phyloP scores from a whole-genome alignment of 2,888 invertebrate species.

The Phortica magna region DNA sequence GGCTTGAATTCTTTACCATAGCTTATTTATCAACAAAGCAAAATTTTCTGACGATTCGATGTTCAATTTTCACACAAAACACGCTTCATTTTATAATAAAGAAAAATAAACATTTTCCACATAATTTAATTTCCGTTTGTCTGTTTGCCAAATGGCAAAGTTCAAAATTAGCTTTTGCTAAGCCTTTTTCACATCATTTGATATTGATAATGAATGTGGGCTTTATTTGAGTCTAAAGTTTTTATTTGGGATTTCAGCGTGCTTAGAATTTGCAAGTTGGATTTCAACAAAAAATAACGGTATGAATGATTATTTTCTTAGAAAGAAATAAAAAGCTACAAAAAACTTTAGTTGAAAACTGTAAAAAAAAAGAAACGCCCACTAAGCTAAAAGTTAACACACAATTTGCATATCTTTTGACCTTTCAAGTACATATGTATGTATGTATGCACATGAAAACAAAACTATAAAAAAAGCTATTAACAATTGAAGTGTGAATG shows the following conservation, averaged over 20 bases:
- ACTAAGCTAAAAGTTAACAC: too few relatives aligned
- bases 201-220: slow-evolving; percentile 8
- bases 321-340: too few relatives aligned
- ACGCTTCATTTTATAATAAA: background rate
- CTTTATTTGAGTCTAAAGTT: background rate
- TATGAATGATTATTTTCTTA: too few relatives aligned
- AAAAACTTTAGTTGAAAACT: too few relatives aligned
- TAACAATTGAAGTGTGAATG: slow-evolving; percentile 11
- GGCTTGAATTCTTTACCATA: too few relatives aligned
- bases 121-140: slow-evolving; percentile 9
- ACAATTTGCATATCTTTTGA: background rate
- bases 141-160: background rate
- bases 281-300: background rate
- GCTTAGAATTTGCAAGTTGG: background rate
- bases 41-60: too few relatives aligned
- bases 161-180: background rate
- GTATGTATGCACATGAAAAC: background rate
- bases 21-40: too few relatives aligned
- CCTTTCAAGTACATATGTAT: background rate
- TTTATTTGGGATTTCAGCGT: background rate
- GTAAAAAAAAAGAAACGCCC: too few relatives aligned
- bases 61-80: too few relatives aligned
- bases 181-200: slow-evolving; percentile 21
- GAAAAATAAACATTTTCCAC: background rate
- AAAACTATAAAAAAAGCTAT: background rate